A percentile compares a stretch with the other conserved stretches of the same genome.
These are phyloP conservation scores for Chloromyia formosa DNA, from an alignment of 2,888 invertebrate genomes.

Conservation along the genomic window DNA sequence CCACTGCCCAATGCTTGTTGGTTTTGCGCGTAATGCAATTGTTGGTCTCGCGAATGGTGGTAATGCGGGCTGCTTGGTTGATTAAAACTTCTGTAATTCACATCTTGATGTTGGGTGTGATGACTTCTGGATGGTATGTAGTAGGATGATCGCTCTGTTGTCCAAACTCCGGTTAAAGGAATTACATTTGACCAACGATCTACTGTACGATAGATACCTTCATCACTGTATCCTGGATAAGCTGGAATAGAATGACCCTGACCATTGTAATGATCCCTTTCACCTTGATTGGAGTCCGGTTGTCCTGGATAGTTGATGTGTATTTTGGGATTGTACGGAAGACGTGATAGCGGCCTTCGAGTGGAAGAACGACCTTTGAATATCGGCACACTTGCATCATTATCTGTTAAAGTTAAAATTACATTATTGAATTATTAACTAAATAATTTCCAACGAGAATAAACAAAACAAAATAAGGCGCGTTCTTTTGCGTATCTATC, in stretches of 20 bases:
- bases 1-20: slow-evolving; percentile 11
- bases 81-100: neutral
- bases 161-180: slow-evolving; percentile 58
- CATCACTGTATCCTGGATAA: slow-evolving; percentile 55
- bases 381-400: slow-evolving; percentile 61
- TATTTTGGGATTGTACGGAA: slow-evolving; percentile 58
- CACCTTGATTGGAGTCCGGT: neutral
- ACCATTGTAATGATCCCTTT: slow-evolving; percentile 54
- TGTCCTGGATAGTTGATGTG: slow-evolving; percentile 44
- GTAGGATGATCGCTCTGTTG: slow-evolving; percentile 58
- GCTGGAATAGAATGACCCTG: slow-evolving; percentile 56
- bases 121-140: slow-evolving; percentile 24
- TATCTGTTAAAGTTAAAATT: slow-evolving; percentile 54
- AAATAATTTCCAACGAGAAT: neutral
- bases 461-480: neutral
- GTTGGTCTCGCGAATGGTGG: neutral
- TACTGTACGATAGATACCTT: slow-evolving; percentile 55
- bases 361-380: slow-evolving; percentile 58
- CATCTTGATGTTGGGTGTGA: neutral
- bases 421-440: neutral
- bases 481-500: no score
- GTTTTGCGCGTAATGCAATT: neutral
- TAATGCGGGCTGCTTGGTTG: neutral
- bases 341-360: slow-evolving; percentile 55
- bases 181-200: slow-evolving; percentile 62